A percentile compares a stretch with the other conserved stretches of the same genome.
These are phyloP conservation scores for Cyclophora albipunctata DNA, from an alignment of 2,888 invertebrate genomes.

Conservation along the genomic window DNA sequence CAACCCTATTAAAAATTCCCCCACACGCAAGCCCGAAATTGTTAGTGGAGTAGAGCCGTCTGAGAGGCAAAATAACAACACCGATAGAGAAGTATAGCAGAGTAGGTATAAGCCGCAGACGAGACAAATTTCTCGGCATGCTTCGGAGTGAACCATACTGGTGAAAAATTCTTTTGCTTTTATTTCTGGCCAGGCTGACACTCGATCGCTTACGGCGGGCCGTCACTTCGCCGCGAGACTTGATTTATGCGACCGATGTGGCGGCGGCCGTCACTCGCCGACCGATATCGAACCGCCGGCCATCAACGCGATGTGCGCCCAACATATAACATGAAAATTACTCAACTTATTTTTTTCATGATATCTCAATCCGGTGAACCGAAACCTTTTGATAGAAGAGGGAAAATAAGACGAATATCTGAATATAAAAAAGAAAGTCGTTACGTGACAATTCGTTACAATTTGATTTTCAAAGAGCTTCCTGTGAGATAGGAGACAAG, in stretches of 20 bases:
- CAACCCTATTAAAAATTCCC: too few species aligned
- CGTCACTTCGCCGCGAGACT: conserved; percentile 62
- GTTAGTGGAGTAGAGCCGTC: not conserved
- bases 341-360: conserved; percentile 14
- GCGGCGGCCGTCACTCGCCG: conserved; percentile 62
- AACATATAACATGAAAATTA: conserved; percentile 28
- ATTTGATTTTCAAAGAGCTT: conserved; percentile 2
- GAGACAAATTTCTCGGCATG: conserved; percentile 65
- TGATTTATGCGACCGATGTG: conserved; percentile 75
- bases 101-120: conserved; percentile 31
- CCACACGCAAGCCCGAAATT: too few species aligned
- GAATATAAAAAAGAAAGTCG: too few species aligned
- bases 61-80: conserved; percentile 8
- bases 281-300: conserved; percentile 58
- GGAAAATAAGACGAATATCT: not conserved
- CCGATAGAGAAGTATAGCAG: conserved; percentile 6
- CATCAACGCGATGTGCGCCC: conserved; percentile 46
- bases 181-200: conserved; percentile 68
- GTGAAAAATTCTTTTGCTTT: conserved; percentile 65
- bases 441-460: too few species aligned
- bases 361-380: conserved; percentile 9
- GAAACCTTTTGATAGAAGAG: conserved; percentile 5
- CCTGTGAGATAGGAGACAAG: conserved; percentile 6
- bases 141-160: conserved; percentile 66
- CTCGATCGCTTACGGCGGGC: conserved; percentile 69